Percentiles rank a stretch among this genome's conserved stretches.
Conservation (phyloP, 2,797 vertebrate genomes). For the Amniataba percoides region DNA sequence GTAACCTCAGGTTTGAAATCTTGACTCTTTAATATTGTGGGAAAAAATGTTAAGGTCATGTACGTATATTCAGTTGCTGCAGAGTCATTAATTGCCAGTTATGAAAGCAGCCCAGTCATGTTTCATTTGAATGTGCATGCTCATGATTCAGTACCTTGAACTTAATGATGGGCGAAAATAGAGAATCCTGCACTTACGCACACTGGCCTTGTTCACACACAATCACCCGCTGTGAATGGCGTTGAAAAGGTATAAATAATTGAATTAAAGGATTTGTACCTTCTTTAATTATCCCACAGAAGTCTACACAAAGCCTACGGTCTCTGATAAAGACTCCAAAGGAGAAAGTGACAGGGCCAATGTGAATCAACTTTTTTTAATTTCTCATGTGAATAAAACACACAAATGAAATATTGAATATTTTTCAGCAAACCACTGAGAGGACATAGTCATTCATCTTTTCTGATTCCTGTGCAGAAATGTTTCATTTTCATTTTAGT, state of each 20-base stretch:
- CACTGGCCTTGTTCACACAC: not conserved
- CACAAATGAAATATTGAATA: not conserved
- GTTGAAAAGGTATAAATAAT: slow-evolving; percentile 15
- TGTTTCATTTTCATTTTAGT: not conserved
- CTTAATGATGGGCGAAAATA: not conserved
- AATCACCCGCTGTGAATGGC: not conserved
- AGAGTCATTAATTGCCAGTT: slow-evolving; percentile 34
- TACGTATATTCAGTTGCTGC: slow-evolving; percentile 4
- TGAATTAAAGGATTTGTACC: not conserved
- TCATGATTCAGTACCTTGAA: slow-evolving; percentile 7
- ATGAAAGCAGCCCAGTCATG: slow-evolving; percentile 16
- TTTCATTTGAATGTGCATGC: slow-evolving; percentile 21
- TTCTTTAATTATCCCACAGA: not conserved
- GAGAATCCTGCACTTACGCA: not conserved
- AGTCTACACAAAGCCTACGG: not conserved
- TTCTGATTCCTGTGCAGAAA: slow-evolving; percentile 2
- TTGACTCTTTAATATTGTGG: slow-evolving; percentile 1
- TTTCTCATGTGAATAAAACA: not conserved
- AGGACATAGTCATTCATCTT: not conserved
- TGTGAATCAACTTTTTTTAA: not conserved
- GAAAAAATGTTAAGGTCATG: slow-evolving; percentile 14
- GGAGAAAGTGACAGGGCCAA: not conserved
- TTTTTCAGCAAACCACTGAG: not conserved
- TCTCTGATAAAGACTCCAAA: not conserved
- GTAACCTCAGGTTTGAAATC: slow-evolving; percentile 18